phyloP scores from a whole-genome alignment of 2,888 invertebrate species.

The Cerastis leucographa region DNA sequence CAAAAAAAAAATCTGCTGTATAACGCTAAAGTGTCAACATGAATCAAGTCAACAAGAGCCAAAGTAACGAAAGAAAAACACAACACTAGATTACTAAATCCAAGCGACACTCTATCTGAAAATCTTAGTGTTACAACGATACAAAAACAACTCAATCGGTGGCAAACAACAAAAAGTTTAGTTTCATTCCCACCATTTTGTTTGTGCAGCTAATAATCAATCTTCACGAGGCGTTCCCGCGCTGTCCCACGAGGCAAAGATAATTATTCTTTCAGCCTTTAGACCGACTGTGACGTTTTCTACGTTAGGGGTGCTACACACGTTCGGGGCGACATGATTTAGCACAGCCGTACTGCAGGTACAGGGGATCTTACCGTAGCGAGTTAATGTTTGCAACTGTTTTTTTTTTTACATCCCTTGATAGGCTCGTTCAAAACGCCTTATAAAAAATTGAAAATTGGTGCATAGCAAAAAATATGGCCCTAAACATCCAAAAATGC shows the following conservation, averaged over 20 bases:
- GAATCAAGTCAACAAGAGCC: not conserved
- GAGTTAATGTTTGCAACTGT: too few species aligned
- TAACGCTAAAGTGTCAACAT: not conserved
- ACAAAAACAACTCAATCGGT: constrained; percentile 36
- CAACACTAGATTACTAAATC: constrained; percentile 9
- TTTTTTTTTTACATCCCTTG: too few species aligned
- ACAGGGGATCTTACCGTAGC: not conserved
- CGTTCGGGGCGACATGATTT: not conserved
- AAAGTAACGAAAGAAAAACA: not conserved
- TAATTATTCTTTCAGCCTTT: constrained; percentile 60
- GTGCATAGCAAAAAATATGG: too few species aligned
- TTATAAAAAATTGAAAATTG: too few species aligned
- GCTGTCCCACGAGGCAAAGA: constrained; percentile 40
- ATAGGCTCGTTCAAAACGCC: too few species aligned
- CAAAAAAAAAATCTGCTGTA: not conserved
- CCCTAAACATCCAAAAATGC: too few species aligned
- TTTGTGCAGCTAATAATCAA: constrained; percentile 57
- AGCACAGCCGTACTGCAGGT: not conserved
- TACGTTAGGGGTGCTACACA: not conserved
- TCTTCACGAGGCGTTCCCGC: constrained; percentile 48
- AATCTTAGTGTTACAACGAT: constrained; percentile 10
- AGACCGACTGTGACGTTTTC: not conserved
- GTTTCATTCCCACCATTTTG: constrained; percentile 28
- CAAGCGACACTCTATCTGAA: constrained; percentile 4
- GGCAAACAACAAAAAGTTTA: constrained; percentile 31